Conservation (phyloP, 2,113 vertebrate species). For the Siniperca knerii region DNA sequence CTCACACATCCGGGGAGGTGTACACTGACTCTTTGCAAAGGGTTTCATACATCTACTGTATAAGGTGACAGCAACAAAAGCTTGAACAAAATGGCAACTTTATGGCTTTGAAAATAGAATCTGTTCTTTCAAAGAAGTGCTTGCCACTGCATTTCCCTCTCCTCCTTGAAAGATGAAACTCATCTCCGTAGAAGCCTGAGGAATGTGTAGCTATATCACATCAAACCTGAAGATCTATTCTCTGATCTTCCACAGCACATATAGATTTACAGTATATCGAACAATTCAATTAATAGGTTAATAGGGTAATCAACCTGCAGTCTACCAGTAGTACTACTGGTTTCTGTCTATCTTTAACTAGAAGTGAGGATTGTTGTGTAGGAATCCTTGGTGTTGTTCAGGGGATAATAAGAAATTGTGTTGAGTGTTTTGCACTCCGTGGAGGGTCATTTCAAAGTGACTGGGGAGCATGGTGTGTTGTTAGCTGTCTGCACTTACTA, state of each 20-base stretch:
- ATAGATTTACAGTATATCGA: constrained; percentile 15
- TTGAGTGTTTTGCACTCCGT: constrained; percentile 70
- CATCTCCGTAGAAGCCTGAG: constrained; percentile 16
- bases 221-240: constrained; percentile 22
- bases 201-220: constrained; percentile 16
- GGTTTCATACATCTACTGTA: constrained; percentile 24
- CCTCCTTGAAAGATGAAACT: constrained; percentile 44
- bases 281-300: constrained; percentile 35
- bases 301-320: constrained; percentile 40
- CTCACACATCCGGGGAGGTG: not conserved
- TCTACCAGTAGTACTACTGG: constrained; percentile 27
- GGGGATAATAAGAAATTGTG: constrained; percentile 70
- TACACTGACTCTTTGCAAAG: not conserved
- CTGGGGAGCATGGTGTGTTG: constrained; percentile 46
- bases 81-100: constrained; percentile 43
- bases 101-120: constrained; percentile 43
- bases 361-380: constrained; percentile 40
- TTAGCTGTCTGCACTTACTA: constrained; percentile 48
- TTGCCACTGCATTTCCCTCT: constrained; percentile 37
- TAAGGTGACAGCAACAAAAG: constrained; percentile 36
- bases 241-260: constrained; percentile 25
- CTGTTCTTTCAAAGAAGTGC: constrained; percentile 27
- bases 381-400: constrained; percentile 45
- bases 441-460: constrained; percentile 70
- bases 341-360: constrained; percentile 38